Conservation (phyloP, 2,797 vertebrate species). For the Hyperoplus lanceolatus region DNA sequence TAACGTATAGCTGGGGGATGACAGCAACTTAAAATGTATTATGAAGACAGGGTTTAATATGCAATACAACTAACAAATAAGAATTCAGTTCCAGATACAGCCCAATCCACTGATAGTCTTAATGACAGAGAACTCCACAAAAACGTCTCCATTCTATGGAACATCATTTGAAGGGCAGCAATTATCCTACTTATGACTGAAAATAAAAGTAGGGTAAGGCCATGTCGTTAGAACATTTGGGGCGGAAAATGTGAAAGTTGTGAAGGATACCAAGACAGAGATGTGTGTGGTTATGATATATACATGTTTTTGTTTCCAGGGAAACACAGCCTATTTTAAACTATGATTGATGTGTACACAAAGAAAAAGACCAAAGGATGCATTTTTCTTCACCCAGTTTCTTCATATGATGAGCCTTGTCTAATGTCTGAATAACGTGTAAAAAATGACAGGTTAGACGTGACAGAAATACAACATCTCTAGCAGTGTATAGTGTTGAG, state of each 20-base stretch:
- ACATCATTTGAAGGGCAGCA: not conserved
- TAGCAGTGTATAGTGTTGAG: not conserved
- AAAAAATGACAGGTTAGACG: not conserved
- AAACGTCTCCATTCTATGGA: not conserved
- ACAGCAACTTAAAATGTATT: not conserved
- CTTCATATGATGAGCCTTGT: not conserved
- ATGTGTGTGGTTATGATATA: not conserved
- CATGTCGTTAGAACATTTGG: not conserved
- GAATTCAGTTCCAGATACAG: not conserved
- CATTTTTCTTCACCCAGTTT: not conserved
- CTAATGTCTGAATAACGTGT: not conserved
- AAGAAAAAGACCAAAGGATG: not conserved
- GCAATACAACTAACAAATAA: not conserved
- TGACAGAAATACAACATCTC: not conserved
- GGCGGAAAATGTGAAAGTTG: not conserved
- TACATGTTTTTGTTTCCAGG: not conserved
- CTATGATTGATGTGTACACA: not conserved
- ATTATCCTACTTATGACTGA: not conserved
- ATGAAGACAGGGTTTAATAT: not conserved
- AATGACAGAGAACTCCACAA: not conserved
- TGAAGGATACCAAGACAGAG: not conserved
- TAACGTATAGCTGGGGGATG: not conserved
- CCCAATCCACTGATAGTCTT: not conserved
- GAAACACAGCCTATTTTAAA: not conserved
- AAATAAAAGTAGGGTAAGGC: not conserved